Percentiles rank a stretch among this genome's conserved stretches.
phyloP scores from a whole-genome alignment of 2,888 invertebrate species.

The Tipula vernalis region DNA sequence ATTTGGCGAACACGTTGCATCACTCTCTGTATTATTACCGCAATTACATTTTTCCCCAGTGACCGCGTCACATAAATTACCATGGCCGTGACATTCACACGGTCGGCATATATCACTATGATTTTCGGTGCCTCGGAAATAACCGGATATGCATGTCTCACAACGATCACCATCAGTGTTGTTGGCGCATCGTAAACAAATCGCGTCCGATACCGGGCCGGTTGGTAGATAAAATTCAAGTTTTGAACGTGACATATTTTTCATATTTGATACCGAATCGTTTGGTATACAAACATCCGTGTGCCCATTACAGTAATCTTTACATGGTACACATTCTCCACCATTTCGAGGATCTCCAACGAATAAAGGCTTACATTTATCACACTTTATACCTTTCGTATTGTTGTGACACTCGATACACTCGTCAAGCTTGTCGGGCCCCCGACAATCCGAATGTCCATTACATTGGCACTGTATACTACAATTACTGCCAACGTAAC shows the following conservation, averaged over 20 bases:
- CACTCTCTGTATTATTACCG: slow-evolving; percentile 87
- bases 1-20: slow-evolving; percentile 60
- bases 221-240: slow-evolving; percentile 52
- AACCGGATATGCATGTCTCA: slow-evolving; percentile 64
- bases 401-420: slow-evolving; percentile 83
- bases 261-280: slow-evolving; percentile 34
- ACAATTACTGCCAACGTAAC: slow-evolving; percentile 89
- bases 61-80: slow-evolving; percentile 77
- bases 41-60: slow-evolving; percentile 90
- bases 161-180: slow-evolving; percentile 71
- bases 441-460: slow-evolving; percentile 84
- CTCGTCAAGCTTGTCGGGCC: slow-evolving; percentile 68
- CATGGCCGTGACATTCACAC: slow-evolving; percentile 91
- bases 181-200: slow-evolving; percentile 74
- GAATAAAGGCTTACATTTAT: slow-evolving; percentile 78
- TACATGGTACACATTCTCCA: slow-evolving; percentile 75
- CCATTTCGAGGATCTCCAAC: slow-evolving; percentile 84
- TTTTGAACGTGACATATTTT: slow-evolving; percentile 42
- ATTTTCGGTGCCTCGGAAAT: slow-evolving; percentile 65
- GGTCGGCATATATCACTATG: slow-evolving; percentile 62
- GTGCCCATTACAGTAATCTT: slow-evolving; percentile 82
- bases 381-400: slow-evolving; percentile 86
- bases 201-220: slow-evolving; percentile 57
- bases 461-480: slow-evolving; percentile 90
- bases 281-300: slow-evolving; percentile 61